Evolutionary conservation across 2,797 vertebrate genomes (phyloP), one percentile per base, ranked within the genome.

Genomic region (Amazona ochrocephala): DNA sequence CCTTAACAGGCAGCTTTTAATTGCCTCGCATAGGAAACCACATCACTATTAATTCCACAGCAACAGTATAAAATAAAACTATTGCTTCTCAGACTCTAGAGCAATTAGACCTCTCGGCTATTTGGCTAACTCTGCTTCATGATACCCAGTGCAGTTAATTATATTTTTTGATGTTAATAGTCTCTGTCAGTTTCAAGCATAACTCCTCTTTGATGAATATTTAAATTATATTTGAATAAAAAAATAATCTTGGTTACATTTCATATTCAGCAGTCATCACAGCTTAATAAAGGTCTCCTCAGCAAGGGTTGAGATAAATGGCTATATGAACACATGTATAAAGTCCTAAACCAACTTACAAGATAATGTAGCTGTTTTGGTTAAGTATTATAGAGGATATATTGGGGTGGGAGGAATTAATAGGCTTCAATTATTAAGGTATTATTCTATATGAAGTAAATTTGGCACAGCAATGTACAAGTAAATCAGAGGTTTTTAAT

Each of bases 221-320:
- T 98, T 98, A 98, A 98, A 98, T 98, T 97, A 97, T 98, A 98
- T 98, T 98, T 98, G 98, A 98, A 98, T 98, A 98, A 98, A 98
- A 97, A 98, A 98, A 98, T 98, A 98, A 98, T 98, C 97, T 98
- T 98, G 96, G 98, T 98, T 98, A 98, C 97, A 98, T 98, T 98
- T 98, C 96, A 97, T 97, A 98, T 98, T 98, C 97, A 97, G 97
- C 97, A 98, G 98, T 98, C 97, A 98, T 98, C 97, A 97, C 70
- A 86, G 97, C 96, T 98, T 98, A 98, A 98, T 98, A 98, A 98
- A 98, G 96, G 96, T 96, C 97, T 98, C 85, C 95, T 97, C 93
- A 51, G 97, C 93, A 97, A 97, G 96, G 77, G 87, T 20, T 94
- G 94, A 97, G 97, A 97, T 97, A 98, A 98, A 98, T 97, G 97